Conservation (phyloP, 2,113 vertebrate genomes). For the Catagonus wagneri region DNA sequence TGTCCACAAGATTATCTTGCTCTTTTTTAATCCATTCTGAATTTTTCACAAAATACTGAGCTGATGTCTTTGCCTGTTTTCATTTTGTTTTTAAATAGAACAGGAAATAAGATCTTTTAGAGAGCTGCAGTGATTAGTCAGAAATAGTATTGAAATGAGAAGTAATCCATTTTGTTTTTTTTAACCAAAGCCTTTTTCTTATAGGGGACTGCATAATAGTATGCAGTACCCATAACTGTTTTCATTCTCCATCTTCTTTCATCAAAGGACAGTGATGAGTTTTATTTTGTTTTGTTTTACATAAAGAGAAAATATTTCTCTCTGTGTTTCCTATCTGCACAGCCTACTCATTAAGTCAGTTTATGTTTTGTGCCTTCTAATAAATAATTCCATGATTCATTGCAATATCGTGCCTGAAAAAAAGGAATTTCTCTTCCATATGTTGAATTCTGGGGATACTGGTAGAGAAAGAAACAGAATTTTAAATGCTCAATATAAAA, state of each 20-base stretch:
- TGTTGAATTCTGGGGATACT: not conserved
- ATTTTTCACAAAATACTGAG: constrained; percentile 26
- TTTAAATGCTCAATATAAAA: not conserved
- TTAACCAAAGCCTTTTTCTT: not conserved
- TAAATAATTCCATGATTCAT: not conserved
- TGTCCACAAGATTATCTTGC: not conserved
- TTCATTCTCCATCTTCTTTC: not conserved
- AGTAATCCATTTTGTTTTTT: constrained; percentile 22
- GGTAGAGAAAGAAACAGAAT: not conserved
- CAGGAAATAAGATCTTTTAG: constrained; percentile 35
- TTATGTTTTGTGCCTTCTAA: not conserved
- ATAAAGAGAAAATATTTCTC: not conserved
- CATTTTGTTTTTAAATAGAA: constrained; percentile 57
- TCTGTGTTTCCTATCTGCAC: not conserved
- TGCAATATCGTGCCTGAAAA: too few relatives aligned
- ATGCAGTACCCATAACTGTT: not conserved
- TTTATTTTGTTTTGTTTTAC: not conserved
- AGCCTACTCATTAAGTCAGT: not conserved
- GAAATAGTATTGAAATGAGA: not conserved
- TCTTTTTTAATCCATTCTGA: constrained; percentile 15
- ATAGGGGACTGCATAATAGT: not conserved
- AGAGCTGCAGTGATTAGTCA: not conserved
- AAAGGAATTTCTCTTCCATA: not conserved
- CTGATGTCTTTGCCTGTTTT: constrained; percentile 1
- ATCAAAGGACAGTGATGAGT: not conserved